These are phyloP conservation scores for Bombus pascuorum DNA, from an alignment of 1,140 invertebrate species.

Conservation along the genomic window DNA sequence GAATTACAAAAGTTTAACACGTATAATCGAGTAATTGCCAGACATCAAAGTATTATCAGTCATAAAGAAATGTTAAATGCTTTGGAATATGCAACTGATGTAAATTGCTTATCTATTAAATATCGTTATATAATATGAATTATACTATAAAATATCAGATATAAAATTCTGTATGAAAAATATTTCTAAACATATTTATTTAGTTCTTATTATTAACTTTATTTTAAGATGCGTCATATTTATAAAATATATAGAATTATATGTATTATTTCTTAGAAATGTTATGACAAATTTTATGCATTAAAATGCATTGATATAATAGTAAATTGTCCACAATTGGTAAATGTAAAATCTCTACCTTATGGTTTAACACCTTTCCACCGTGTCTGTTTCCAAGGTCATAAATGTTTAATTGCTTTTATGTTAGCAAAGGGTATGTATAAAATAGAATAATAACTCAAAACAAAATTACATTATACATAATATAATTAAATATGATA, in stretches of 20 bases:
- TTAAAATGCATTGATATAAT: conserved; percentile 62
- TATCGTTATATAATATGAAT: conserved; percentile 1
- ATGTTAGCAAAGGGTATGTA: conserved; percentile 65
- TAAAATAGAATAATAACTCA: background rate
- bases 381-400: conserved; percentile 61
- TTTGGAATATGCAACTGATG: conserved; percentile 13
- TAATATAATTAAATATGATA: background rate
- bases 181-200: background rate
- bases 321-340: conserved; percentile 60
- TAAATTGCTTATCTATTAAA: background rate
- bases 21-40: background rate
- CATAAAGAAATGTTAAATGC: conserved; percentile 32
- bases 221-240: background rate
- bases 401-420: conserved; percentile 58
- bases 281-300: conserved; percentile 53
- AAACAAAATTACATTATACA: background rate
- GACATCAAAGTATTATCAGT: conserved; percentile 27
- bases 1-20: background rate
- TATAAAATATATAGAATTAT: background rate
- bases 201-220: background rate
- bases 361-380: conserved; percentile 69
- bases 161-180: background rate
- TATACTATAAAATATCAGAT: background rate
- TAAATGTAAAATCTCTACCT: conserved; percentile 55
- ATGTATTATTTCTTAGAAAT: conserved; percentile 57